A percentile compares a stretch with the other conserved stretches of the same genome.
Evolutionary conservation across 2,113 vertebrate genomes (phyloP).

Genomic region (Cranoglanis bouderius): DNA sequence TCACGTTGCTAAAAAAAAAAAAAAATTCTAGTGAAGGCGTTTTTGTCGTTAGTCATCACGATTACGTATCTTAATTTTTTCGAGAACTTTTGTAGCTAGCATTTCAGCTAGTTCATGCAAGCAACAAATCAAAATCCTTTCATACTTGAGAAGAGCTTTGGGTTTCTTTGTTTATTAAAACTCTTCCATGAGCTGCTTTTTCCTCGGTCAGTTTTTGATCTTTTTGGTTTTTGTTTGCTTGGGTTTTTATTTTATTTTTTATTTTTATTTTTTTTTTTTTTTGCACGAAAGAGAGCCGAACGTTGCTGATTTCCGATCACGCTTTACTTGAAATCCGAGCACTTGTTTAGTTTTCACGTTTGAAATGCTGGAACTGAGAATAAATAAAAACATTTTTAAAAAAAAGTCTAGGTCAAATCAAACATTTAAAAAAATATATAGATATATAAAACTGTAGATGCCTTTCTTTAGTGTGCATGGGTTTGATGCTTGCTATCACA

Average conservation of each 20-base stretch:
- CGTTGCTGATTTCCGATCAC: constrained; percentile 66
- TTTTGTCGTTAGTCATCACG: background rate
- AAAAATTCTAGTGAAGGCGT: background rate
- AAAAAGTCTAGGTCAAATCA: background rate
- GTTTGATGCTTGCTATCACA: constrained; percentile 19
- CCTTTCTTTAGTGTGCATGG: constrained; percentile 28
- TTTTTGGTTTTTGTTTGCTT: background rate
- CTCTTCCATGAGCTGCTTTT: background rate
- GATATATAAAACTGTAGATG: background rate
- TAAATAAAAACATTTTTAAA: no score
- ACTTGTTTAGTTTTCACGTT: constrained; percentile 65
- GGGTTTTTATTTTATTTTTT: background rate
- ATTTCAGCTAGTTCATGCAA: background rate
- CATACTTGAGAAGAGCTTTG: background rate
- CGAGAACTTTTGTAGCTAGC: background rate
- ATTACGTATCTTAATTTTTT: background rate
- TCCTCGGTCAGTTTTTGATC: background rate
- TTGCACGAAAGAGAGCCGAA: constrained; percentile 59
- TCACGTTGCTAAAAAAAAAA: background rate
- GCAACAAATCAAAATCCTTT: background rate
- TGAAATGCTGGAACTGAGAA: constrained; percentile 7
- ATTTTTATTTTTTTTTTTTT: background rate
- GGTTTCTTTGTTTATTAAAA: background rate
- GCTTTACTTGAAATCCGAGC: constrained; percentile 76
- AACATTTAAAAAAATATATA: background rate